A percentile compares a stretch with the other conserved stretches of the same genome.
Conservation (phyloP, 2,888 invertebrate genomes). For the Melanargia galathea region DNA sequence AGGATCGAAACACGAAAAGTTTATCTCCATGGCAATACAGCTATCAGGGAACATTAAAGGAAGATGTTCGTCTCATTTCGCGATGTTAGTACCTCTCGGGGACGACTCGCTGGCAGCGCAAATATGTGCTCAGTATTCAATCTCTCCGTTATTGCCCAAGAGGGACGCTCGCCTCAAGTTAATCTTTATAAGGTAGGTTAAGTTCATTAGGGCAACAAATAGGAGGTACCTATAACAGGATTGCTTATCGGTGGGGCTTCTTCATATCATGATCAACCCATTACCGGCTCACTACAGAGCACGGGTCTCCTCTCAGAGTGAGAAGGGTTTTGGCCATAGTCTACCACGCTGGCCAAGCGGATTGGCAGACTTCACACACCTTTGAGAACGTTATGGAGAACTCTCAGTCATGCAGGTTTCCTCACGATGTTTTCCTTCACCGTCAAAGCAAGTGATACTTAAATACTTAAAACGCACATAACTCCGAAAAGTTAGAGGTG, state of each 20-base stretch:
- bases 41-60: slow-evolving; percentile 27
- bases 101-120: slow-evolving; percentile 44
- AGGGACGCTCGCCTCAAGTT: slow-evolving; percentile 39
- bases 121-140: slow-evolving; percentile 49
- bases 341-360: too few relatives aligned
- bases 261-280: too few relatives aligned
- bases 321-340: too few relatives aligned
- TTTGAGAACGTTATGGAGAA: too few relatives aligned
- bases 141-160: slow-evolving; percentile 44
- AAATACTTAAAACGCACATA: too few relatives aligned
- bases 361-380: too few relatives aligned
- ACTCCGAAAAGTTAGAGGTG: too few relatives aligned
- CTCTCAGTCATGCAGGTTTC: too few relatives aligned
- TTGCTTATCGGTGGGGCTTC: slow-evolving; percentile 6
- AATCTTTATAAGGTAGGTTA: slow-evolving; percentile 42
- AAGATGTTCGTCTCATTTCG: slow-evolving; percentile 38
- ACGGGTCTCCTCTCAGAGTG: too few relatives aligned
- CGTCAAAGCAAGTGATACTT: too few relatives aligned
- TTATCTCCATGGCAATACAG: background rate
- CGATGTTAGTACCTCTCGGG: slow-evolving; percentile 42
- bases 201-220: slow-evolving; percentile 32
- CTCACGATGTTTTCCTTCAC: too few relatives aligned
- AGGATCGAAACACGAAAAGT: background rate
- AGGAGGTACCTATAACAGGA: slow-evolving; percentile 18
- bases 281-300: too few relatives aligned